A percentile compares a stretch with the other conserved stretches of the same genome.
phyloP scores from a whole-genome alignment of 2,797 vertebrate genomes.

The Ctenopoma kingsleyae region DNA sequence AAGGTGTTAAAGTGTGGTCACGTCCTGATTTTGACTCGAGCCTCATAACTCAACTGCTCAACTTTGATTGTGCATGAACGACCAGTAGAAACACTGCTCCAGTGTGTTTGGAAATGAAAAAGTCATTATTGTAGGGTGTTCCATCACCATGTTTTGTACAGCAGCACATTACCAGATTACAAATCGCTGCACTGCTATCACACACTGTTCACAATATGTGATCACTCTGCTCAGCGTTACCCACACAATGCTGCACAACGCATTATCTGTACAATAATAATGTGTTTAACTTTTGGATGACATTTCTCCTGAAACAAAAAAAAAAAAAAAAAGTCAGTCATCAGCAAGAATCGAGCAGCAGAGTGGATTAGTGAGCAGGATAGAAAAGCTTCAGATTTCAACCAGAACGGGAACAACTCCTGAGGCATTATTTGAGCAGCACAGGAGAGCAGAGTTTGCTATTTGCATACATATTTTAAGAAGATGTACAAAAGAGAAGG shows the following conservation, averaged over 20 bases:
- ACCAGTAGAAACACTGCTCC: not conserved
- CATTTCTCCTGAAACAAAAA: too few relatives aligned
- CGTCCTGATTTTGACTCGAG: too few relatives aligned
- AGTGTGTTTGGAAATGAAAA: not conserved
- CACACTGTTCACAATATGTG: not conserved
- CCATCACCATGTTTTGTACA: not conserved
- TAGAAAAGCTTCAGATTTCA: not conserved
- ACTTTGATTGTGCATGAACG: not conserved
- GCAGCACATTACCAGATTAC: not conserved
- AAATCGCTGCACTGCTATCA: not conserved
- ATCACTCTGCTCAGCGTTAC: too few relatives aligned
- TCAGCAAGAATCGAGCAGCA: too few relatives aligned
- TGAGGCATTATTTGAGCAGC: not conserved
- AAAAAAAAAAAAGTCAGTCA: too few relatives aligned
- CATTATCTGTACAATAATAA: not conserved
- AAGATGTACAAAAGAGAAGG: not conserved
- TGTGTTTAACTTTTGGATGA: too few relatives aligned
- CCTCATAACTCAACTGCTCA: too few relatives aligned
- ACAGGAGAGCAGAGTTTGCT: not conserved
- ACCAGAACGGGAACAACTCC: constrained; percentile 9
- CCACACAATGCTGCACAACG: too few relatives aligned
- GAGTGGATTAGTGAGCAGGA: too few relatives aligned
- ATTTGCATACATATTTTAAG: constrained; percentile 18
- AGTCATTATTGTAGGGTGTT: too few relatives aligned
- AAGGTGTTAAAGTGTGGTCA: too few relatives aligned